Evolutionary conservation across 2,888 invertebrate species (phyloP), one percentile per base, ranked within the genome.

Genomic region (Yponomeuta evonymella): DNA sequence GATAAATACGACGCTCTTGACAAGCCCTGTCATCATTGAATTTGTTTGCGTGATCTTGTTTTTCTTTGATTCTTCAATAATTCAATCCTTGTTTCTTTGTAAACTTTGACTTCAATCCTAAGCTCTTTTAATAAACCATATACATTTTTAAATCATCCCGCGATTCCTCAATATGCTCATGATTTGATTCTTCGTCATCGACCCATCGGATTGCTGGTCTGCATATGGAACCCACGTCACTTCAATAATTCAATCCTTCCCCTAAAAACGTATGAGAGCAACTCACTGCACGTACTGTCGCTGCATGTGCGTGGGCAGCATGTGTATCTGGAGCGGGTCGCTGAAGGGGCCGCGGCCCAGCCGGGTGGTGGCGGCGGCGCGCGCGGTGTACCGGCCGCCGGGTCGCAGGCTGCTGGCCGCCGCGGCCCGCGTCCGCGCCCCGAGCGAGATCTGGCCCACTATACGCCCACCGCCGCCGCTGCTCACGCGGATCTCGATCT

Each of bases 301-400:
- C 73, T 90, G 90, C 12, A 90, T 88, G 67, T 90, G 91, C 67
- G 86, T 87, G 2, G 96, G 95, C 73, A 95, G 94, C 93, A 96
- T 95, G 76, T 95, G 94, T 72, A 96, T 91, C 73, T 95, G 93
- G 69, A 96, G 95, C 4, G 97, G 95, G 73, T 93, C 93, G 71
- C 97, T 97, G 81, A 96, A 98, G 1, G 97, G 98, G 10, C 99
- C 99, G 71, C 95, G 94, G 1, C 99, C 99, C 2, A 95, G 94
- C 73, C 95, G 94, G 0, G 98, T 99, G 77, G 96, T 95, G 0
- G 98, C 98, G 11, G 98, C 97, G 10, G 99, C 96, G 72, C 97
- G 94, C 0, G 98, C 97, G 74, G 95, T 96, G 86, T 99, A 99
- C 4, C 96, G 93, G 3, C 96, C 96, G 70, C 97, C 97, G 2